phyloP scores from a whole-genome alignment of 2,113 vertebrate genomes.

The Cyprinus carpio region DNA sequence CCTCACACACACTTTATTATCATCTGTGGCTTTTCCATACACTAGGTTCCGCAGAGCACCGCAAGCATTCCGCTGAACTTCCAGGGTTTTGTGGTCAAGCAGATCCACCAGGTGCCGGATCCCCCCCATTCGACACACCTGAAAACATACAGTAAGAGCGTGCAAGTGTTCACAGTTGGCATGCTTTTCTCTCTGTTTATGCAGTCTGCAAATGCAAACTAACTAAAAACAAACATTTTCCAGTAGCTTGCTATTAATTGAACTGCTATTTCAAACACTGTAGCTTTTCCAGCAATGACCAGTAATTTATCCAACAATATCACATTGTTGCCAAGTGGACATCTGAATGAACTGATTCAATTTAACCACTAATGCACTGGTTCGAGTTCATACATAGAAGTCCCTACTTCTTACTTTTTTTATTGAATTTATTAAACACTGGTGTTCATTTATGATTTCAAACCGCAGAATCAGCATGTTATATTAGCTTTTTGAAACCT shows the following conservation, averaged over 20 bases:
- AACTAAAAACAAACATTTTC: neutral
- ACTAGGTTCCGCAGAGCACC: constrained; percentile 95
- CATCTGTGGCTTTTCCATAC: constrained; percentile 93
- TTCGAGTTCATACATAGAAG: neutral
- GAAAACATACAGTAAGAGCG: constrained; percentile 1
- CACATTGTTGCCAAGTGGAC: neutral
- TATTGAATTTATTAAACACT: neutral
- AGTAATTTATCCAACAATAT: neutral
- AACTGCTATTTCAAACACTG: neutral
- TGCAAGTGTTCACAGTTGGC: neutral
- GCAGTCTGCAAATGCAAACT: neutral
- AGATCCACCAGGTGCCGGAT: constrained; percentile 97
- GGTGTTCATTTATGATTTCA: neutral
- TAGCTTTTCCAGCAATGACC: neutral
- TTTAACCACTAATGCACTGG: neutral
- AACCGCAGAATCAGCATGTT: neutral
- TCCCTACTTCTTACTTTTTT: neutral
- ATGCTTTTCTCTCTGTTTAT: neutral
- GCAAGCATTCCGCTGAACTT: constrained; percentile 96
- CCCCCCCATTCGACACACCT: constrained; percentile 94
- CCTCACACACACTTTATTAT: constrained; percentile 97
- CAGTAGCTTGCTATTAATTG: neutral
- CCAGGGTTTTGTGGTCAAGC: constrained; percentile 89
- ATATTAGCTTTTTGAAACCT: neutral
- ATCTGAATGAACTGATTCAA: neutral